Base-by-base conservation (phyloP, 2,797 vertebrate genomes). In the Leptoclinus maculatus region DNA sequence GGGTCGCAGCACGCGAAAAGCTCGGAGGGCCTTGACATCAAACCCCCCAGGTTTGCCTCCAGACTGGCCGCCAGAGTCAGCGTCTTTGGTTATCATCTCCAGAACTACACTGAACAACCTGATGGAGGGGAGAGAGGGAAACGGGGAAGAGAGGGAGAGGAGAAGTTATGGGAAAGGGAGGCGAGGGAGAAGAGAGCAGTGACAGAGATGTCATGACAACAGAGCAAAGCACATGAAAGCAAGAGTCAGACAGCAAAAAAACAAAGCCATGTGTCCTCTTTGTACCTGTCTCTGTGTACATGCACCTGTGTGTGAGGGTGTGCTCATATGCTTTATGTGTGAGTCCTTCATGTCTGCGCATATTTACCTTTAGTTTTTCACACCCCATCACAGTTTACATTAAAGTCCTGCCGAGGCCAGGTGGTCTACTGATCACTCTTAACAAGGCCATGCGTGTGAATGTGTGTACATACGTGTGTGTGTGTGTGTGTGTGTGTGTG, bases 51-150 rank as follows among this genome's bases (percentile, higher is more conserved):
- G 96, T 93, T 99, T 99, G 78, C 97, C 97, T 87, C 97, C 95
- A 39, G 93, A 90, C 85, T 97, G 97, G 85, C 96, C 95, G 79
- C 96, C 96, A 91, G 93, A 88, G 77, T 96, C 95, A 41, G 93
- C 91, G 25, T 98, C 97, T 97, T 96, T 96, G 92, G 98, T 97
- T 94, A 98, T 94, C 97, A 99, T 96, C 95, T 99, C 98, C 96
- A 99, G 94, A 94, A 98, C 97, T 90, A 99, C 97, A 92, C 98
- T 99, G 95, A 99, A 99, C 94, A 99, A 96, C 88, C 98, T 99
- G 69, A 60, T 49, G 93, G 69, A 82, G 89, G 74, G 27, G 10
- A 53, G 43, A 29, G 29, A 34, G 14, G 8, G 51, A 38, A 25
- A 53, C n/a, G 21, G 21, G 45, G 6, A 8, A 17, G 43, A 41